Conservation (phyloP, 2,797 vertebrate genomes). For the Mallotus villosus region DNA sequence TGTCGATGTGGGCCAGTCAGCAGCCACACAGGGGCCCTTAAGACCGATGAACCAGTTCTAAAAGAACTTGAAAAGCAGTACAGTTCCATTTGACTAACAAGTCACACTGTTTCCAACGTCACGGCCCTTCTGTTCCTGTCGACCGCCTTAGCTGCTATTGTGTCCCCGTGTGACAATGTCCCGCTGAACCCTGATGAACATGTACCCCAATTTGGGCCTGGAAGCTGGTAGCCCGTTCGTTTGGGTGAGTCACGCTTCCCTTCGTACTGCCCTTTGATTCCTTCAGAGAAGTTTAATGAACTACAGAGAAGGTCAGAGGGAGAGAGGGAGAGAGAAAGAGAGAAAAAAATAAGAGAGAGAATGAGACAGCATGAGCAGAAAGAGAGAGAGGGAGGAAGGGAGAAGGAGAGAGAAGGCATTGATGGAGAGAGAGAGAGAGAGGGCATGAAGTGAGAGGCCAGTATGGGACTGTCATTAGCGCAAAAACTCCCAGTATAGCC, state of each 20-base stretch:
- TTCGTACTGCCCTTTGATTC: conserved; percentile 11
- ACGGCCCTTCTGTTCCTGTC: neutral
- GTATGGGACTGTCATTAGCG: conserved; percentile 28
- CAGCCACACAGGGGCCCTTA: neutral
- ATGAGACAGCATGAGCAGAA: neutral
- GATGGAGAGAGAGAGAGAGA: neutral
- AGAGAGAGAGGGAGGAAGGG: neutral
- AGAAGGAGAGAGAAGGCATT: neutral
- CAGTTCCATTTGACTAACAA: neutral
- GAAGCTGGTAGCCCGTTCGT: neutral
- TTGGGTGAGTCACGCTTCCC: neutral
- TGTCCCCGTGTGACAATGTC: neutral
- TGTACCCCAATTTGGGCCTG: neutral
- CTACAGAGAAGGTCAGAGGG: neutral
- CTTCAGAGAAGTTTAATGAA: neutral
- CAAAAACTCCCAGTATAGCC: neutral
- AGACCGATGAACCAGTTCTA: neutral
- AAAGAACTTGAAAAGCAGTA: neutral
- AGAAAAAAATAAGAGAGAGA: neutral
- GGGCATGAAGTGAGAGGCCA: neutral
- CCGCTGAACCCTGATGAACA: neutral
- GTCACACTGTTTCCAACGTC: neutral
- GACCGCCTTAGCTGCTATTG: neutral
- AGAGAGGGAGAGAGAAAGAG: neutral
- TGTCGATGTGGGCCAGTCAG: too few relatives aligned